Conservation (phyloP, 2,888 invertebrate species). For the Melitaea athalia region DNA sequence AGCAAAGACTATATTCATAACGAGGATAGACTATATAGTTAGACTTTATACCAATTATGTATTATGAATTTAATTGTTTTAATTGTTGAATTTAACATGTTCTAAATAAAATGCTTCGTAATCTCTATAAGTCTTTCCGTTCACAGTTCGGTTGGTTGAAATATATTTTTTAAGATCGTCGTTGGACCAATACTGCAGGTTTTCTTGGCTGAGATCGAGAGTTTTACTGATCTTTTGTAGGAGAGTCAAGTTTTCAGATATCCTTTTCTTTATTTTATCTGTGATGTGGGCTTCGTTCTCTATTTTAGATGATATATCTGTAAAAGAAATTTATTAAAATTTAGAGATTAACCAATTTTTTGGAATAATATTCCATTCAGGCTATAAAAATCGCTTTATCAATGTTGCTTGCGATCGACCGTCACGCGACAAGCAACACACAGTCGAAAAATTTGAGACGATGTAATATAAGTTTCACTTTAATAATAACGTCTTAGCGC, state of each 20-base stretch:
- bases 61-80: constrained; percentile 30
- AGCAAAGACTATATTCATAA: no score
- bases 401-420: no score
- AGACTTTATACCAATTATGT: no score
- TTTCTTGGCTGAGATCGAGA: constrained; percentile 54
- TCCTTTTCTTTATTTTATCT: constrained; percentile 66
- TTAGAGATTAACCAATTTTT: no score
- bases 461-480: no score
- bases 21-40: no score
- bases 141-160: constrained; percentile 52
- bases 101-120: constrained; percentile 58
- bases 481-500: no score
- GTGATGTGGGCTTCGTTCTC: constrained; percentile 53
- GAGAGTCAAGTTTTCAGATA: constrained; percentile 55
- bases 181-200: constrained; percentile 60
- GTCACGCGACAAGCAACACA: no score
- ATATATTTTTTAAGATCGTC: constrained; percentile 57
- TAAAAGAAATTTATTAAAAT: constrained; percentile 25
- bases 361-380: no score
- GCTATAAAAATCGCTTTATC: no score
- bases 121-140: constrained; percentile 59
- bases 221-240: constrained; percentile 59
- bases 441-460: no score
- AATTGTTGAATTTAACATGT: constrained; percentile 45
- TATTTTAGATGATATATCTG: constrained; percentile 57